phyloP scores from a whole-genome alignment of 2,888 invertebrate genomes.

The Crossocerus cetratus region DNA sequence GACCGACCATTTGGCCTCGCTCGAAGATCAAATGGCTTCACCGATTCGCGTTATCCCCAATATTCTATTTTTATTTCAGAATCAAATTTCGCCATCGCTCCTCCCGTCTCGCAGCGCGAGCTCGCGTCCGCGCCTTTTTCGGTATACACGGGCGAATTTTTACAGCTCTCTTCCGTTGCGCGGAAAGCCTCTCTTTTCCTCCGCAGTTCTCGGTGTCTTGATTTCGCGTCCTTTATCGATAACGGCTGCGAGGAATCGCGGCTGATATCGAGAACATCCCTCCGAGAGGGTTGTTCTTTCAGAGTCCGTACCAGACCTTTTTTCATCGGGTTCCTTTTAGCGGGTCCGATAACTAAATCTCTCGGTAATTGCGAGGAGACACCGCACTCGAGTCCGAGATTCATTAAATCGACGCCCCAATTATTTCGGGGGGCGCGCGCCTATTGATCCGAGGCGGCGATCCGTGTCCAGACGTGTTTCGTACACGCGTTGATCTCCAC shows the following conservation, averaged over 20 bases:
- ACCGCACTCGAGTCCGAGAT: too few relatives aligned
- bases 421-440: not conserved
- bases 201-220: conserved; percentile 25
- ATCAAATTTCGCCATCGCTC: conserved; percentile 71
- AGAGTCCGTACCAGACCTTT: not conserved
- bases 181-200: conserved; percentile 25
- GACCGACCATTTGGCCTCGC: conserved; percentile 61
- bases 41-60: conserved; percentile 76
- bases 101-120: too few relatives aligned
- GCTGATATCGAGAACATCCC: not conserved
- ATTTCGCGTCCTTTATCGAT: conserved; percentile 34
- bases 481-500: conserved; percentile 45
- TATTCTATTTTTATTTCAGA: conserved; percentile 76
- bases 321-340: not conserved
- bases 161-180: conserved; percentile 36
- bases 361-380: not conserved
- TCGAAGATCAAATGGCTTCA: conserved; percentile 76
- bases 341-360: not conserved
- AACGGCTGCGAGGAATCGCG: conserved; percentile 5
- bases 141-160: conserved; percentile 38
- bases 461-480: conserved; percentile 46
- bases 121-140: too few relatives aligned
- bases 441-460: conserved; percentile 48
- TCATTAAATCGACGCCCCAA: too few relatives aligned
- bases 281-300: not conserved